phyloP scores from a whole-genome alignment of 2,113 vertebrate genomes.

The Pelecanus crispus region DNA sequence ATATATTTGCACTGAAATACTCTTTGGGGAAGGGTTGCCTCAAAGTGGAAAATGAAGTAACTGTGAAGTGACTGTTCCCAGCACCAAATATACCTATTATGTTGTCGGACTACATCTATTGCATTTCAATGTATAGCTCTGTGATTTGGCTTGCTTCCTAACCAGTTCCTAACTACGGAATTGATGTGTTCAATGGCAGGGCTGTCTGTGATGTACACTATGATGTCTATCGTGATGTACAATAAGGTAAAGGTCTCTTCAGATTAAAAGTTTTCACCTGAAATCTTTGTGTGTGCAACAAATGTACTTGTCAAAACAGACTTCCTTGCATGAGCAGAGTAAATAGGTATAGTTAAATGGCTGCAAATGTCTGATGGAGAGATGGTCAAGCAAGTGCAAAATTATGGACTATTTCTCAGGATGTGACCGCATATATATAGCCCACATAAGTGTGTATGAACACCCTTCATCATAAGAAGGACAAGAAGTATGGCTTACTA shows the following conservation, averaged over 20 bases:
- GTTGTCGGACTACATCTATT: not conserved
- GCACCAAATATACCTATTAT: not conserved
- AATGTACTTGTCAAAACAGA: not conserved
- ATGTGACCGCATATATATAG: not conserved
- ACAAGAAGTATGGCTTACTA: not conserved
- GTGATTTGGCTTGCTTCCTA: not conserved
- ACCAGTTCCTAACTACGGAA: not conserved
- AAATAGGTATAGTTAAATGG: not conserved
- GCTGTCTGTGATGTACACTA: not conserved
- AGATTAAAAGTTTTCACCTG: not conserved
- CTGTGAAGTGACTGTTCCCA: not conserved
- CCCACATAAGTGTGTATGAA: not conserved
- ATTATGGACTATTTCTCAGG: not conserved
- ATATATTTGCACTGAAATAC: not conserved
- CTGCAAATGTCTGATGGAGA: not conserved
- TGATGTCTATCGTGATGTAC: not conserved
- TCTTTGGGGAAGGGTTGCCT: not conserved
- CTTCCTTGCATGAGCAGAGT: not conserved
- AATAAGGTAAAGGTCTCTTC: not conserved
- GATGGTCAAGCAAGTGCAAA: not conserved
- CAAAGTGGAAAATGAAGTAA: constrained; percentile 6
- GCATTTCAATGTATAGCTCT: not conserved
- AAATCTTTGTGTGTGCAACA: not conserved
- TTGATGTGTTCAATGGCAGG: not conserved
- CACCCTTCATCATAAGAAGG: not conserved